Base-by-base conservation (phyloP, 2,888 invertebrate species). In the Agrotis clavis region DNA sequence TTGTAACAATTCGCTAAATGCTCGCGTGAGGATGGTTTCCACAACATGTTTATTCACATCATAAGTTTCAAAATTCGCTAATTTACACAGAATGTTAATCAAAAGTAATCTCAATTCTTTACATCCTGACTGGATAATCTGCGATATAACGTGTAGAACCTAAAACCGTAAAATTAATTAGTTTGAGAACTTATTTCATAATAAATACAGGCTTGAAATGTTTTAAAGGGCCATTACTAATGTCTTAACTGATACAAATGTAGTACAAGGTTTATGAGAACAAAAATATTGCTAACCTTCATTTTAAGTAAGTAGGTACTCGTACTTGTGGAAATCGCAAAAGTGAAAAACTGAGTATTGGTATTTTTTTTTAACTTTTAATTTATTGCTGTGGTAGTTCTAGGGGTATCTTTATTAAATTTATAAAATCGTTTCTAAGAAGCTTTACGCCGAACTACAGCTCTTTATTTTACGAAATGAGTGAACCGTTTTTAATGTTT, bases 81-180 rank as follows among this genome's bases (percentile, higher is more conserved):
- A 81, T 83, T 90, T 89, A 77, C 91, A 93, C 73, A 94, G 80
- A 51, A 91, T 79, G 68, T 90, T 87, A 16, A 91, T 89, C 41
- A 93, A 67, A 13, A 91, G 67, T 67, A 92, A 74, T 73, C 91
- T 91, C 30, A 92, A 76, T 86, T 94, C 94, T 7, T 79, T 84
- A 74, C 90, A 91, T n/a, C 88, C 88, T n/a, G 86, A 84, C 68
- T 87, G 78, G 53, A 91, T 76, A 47, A 94, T 87, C 60, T 82
- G 87, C 21, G 89, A 88, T 41, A 93, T 87, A 2, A 90, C 84
- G 71, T 93, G 92, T 18, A 94, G 86, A 48, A 94, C 87, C 95
- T 96, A 83, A 73, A 88, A 88, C 54, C 61, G 63, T 45, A 67
- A 72, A 82, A 78, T 16, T 16, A 30, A 61, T 79, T 77, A 77